Percentiles rank a stretch among this genome's conserved stretches.
Conservation (phyloP, 2,888 invertebrate genomes). For the Electrophaes corylata region DNA sequence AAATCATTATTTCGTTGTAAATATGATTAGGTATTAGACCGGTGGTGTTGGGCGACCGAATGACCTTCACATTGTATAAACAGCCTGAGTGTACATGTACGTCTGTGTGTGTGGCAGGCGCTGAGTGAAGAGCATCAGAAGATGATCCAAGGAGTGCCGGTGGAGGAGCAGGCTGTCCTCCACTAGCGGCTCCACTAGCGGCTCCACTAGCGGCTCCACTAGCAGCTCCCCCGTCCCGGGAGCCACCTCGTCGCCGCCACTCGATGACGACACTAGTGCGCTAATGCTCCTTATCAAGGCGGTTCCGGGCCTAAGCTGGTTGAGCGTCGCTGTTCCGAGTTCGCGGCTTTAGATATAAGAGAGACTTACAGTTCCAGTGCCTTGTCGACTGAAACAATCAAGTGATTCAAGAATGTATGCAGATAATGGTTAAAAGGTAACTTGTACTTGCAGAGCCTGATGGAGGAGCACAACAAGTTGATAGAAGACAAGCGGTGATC, state of each 20-base stretch:
- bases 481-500: conserved; percentile 65
- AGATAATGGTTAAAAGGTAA: background rate
- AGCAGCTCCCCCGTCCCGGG: conserved; percentile 1
- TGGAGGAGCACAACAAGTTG: conserved; percentile 83
- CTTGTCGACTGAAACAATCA: background rate
- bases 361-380: background rate
- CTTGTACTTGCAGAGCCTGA: conserved; percentile 79
- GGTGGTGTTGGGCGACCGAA: no score
- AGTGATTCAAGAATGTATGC: conserved; percentile 11
- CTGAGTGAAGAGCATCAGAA: conserved; percentile 93
- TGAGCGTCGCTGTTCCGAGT: background rate
- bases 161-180: conserved; percentile 64
- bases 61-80: no score
- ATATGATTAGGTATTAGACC: no score
- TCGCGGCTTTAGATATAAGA: background rate
- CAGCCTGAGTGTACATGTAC: conserved; percentile 47
- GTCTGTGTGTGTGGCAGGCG: conserved; percentile 83
- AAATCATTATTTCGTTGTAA: no score
- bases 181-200: conserved; percentile 63
- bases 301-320: no score
- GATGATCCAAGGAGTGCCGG: conserved; percentile 85
- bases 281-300: no score
- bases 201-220: conserved; percentile 63
- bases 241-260: background rate
- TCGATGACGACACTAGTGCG: background rate